These are phyloP conservation scores for Agonopterix alstromeriana DNA, from an alignment of 2,888 invertebrate species.

Conservation along the genomic window DNA sequence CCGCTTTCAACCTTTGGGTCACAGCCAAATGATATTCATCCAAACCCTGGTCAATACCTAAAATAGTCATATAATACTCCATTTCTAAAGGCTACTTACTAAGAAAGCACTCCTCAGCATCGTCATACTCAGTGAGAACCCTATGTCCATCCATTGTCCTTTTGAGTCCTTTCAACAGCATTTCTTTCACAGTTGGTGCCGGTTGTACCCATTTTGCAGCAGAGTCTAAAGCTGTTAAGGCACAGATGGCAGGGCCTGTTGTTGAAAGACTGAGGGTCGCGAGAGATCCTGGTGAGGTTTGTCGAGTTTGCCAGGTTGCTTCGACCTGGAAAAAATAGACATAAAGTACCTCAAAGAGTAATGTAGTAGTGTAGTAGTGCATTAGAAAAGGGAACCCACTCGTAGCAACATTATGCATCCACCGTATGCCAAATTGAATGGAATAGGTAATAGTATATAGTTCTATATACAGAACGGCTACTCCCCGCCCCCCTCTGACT, in stretches of 20 bases:
- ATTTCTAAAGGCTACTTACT: slow-evolving; percentile 30
- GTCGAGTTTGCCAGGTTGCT: slow-evolving; percentile 43
- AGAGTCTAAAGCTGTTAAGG: slow-evolving; percentile 47
- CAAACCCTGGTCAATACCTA: too few species aligned
- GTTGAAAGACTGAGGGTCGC: slow-evolving; percentile 42
- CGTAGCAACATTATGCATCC: too few species aligned
- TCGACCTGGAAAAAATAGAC: slow-evolving; percentile 44
- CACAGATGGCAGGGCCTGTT: slow-evolving; percentile 56
- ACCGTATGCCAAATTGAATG: too few species aligned
- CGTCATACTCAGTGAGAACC: slow-evolving; percentile 57
- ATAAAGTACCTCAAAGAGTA: too few species aligned
- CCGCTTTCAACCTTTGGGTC: too few species aligned
- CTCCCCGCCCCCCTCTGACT: too few species aligned
- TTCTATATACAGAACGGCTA: too few species aligned
- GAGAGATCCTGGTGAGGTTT: slow-evolving; percentile 42
- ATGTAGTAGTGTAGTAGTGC: too few species aligned
- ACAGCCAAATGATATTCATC: too few species aligned
- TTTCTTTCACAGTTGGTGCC: slow-evolving; percentile 28
- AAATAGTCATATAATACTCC: background rate
- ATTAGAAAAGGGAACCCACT: too few species aligned
- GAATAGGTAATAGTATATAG: too few species aligned
- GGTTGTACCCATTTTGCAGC: slow-evolving; percentile 40
- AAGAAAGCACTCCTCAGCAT: slow-evolving; percentile 49
- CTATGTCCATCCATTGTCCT: slow-evolving; percentile 45
- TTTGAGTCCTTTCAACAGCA: slow-evolving; percentile 31